A percentile compares a stretch with the other conserved stretches of the same genome.
Conservation (phyloP, 2,113 vertebrate species). For the Crotalus viridis region DNA sequence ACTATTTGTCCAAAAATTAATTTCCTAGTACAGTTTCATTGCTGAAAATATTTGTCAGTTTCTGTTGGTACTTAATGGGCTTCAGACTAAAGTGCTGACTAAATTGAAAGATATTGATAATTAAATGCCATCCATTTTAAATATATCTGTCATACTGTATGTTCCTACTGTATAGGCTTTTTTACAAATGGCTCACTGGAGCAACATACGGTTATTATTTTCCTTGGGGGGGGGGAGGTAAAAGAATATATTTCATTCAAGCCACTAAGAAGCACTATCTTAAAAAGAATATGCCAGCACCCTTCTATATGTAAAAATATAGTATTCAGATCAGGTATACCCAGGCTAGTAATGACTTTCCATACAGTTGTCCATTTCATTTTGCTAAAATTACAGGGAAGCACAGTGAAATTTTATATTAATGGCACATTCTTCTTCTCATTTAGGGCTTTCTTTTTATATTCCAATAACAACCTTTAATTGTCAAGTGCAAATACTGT, state of each 20-base stretch:
- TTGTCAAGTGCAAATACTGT: not conserved
- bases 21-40: not conserved
- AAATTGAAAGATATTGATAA: not conserved
- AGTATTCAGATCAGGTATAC: not conserved
- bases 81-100: not conserved
- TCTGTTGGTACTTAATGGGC: not conserved
- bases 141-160: not conserved
- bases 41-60: not conserved
- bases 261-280: not conserved
- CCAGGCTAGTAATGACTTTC: not conserved
- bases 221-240: not conserved
- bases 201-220: not conserved
- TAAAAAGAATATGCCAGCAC: not conserved
- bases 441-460: not conserved
- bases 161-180: not conserved
- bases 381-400: not conserved
- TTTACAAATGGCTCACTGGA: not conserved
- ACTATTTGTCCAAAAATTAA: not conserved
- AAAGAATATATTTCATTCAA: not conserved
- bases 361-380: not conserved
- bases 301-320: not conserved
- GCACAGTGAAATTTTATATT: not conserved
- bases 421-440: not conserved
- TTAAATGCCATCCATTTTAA: not conserved
- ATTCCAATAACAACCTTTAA: not conserved